These are phyloP conservation scores for Sebastes kiyomatsui DNA, from an alignment of 2,797 vertebrate species.

Conservation along the genomic window DNA sequence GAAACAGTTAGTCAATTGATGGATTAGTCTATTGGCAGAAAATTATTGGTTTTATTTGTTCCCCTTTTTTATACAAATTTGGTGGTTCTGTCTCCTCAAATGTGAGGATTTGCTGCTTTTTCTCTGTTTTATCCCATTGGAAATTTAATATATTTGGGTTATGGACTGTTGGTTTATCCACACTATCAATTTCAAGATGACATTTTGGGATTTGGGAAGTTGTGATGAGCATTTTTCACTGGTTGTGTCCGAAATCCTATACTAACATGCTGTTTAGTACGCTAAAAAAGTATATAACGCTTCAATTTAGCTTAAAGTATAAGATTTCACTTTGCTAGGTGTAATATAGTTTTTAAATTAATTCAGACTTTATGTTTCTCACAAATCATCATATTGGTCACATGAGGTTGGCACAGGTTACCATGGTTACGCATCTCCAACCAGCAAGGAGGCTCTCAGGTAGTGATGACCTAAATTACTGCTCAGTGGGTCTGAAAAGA, in stretches of 20 bases:
- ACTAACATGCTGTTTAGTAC: too few species aligned
- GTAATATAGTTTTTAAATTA: too few species aligned
- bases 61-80: background rate
- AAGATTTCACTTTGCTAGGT: too few species aligned
- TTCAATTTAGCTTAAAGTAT: rapidly evolving
- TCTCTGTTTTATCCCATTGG: background rate
- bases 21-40: slow-evolving; percentile 11
- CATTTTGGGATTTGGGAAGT: background rate
- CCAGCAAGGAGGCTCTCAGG: too few species aligned
- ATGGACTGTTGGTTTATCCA: background rate
- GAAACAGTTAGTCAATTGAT: background rate
- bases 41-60: background rate
- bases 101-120: background rate
- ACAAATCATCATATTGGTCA: too few species aligned
- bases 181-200: background rate
- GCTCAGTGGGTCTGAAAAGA: too few species aligned
- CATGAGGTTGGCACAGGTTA: too few species aligned
- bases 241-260: too few species aligned
- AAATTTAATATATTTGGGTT: background rate
- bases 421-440: too few species aligned
- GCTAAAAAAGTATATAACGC: too few species aligned
- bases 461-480: too few species aligned
- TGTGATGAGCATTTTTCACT: background rate
- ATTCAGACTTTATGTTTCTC: too few species aligned
- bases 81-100: background rate